These are phyloP conservation scores for Scomber japonicus DNA, from an alignment of 2,113 vertebrate genomes.

Conservation along the genomic window DNA sequence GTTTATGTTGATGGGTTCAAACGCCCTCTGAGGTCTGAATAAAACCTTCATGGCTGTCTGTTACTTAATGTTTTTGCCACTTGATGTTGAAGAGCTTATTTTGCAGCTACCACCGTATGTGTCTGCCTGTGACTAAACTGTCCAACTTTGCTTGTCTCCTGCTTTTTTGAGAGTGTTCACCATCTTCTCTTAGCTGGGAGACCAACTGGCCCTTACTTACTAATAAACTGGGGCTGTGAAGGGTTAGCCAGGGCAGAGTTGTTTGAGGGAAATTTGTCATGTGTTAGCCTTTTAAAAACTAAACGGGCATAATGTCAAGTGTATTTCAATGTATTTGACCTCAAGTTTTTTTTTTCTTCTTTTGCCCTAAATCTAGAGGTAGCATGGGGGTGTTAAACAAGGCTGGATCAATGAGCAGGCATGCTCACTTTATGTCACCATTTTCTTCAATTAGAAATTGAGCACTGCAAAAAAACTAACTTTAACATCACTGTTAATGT, in stretches of 20 bases:
- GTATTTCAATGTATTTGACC: constrained; percentile 71
- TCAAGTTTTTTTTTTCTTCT: constrained; percentile 19
- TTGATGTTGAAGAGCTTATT: constrained; percentile 60
- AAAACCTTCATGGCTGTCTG: constrained; percentile 34
- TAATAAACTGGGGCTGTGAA: constrained; percentile 40
- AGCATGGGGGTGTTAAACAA: constrained; percentile 76
- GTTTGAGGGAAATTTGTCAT: constrained; percentile 54
- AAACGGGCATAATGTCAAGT: constrained; percentile 43
- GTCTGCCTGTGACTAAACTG: constrained; percentile 52
- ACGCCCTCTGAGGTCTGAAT: constrained; percentile 33
- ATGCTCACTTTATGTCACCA: constrained; percentile 34
- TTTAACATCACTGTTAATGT: constrained; percentile 36
- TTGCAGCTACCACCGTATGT: constrained; percentile 44
- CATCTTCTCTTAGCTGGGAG: constrained; percentile 28
- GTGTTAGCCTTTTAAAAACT: constrained; percentile 46
- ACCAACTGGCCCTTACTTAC: constrained; percentile 15
- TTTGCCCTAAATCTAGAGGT: constrained; percentile 73
- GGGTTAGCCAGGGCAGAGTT: constrained; percentile 54
- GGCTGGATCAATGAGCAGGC: constrained; percentile 77
- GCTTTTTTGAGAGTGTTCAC: constrained; percentile 47
- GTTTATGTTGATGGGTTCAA: constrained; percentile 42
- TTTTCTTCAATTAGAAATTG: constrained; percentile 4
- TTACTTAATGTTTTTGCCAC: constrained; percentile 65
- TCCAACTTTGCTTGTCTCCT: constrained; percentile 29
- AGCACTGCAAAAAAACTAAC: constrained; percentile 21